A percentile compares a stretch with the other conserved stretches of the same genome.
phyloP scores from a whole-genome alignment of 2,113 vertebrate genomes.

The Pedionomus torquatus region DNA sequence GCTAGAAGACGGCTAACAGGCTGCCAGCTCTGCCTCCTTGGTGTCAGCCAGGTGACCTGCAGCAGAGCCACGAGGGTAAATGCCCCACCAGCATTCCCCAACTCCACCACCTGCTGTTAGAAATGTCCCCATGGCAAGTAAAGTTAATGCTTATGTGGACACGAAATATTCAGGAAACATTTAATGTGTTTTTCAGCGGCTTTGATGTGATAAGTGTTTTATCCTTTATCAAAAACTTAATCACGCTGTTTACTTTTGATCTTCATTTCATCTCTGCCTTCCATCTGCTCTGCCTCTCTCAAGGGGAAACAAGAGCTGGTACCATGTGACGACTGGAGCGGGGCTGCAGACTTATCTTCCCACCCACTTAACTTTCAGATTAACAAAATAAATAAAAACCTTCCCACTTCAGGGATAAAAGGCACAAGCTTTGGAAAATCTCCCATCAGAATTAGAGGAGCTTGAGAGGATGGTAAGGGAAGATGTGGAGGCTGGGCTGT shows the following conservation, averaged over 20 bases:
- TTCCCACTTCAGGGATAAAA: conserved; percentile 31
- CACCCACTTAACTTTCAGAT: conserved; percentile 45
- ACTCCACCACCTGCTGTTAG: neutral
- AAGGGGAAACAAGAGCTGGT: conserved; percentile 14
- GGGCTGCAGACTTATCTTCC: conserved; percentile 24
- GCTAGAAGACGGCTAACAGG: neutral
- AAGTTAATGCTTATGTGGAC: neutral
- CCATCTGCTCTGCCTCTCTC: conserved; percentile 59
- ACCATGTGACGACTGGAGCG: neutral
- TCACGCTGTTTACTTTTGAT: conserved; percentile 64
- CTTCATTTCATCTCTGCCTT: conserved; percentile 58
- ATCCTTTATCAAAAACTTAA: conserved; percentile 64
- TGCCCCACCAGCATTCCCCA: neutral
- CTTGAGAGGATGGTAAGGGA: neutral
- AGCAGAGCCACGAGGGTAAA: neutral
- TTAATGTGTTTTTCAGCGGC: neutral
- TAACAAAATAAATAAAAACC: conserved; percentile 49
- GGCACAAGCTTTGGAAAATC: neutral
- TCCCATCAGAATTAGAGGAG: neutral
- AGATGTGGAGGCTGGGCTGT: neutral
- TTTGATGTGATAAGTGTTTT: conserved; percentile 65
- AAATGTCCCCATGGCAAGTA: neutral
- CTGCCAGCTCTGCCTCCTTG: neutral
- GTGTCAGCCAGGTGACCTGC: neutral
- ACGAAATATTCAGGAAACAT: neutral